These are phyloP conservation scores for Nudaria mundana DNA, from an alignment of 2,888 invertebrate species.

Conservation along the genomic window DNA sequence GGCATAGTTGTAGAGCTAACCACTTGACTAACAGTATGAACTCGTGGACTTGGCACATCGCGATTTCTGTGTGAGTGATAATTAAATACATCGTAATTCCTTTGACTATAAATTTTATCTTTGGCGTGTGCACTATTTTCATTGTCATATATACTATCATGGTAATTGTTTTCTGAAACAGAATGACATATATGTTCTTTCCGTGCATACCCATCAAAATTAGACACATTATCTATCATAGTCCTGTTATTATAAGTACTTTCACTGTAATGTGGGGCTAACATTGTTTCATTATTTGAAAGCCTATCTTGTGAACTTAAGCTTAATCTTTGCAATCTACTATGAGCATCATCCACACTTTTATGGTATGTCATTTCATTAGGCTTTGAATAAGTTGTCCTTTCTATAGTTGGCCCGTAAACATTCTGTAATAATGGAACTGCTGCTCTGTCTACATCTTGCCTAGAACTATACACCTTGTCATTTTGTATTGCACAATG, in stretches of 20 bases:
- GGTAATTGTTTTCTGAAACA: constrained; percentile 60
- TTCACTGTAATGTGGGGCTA: constrained; percentile 61
- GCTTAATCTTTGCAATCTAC: constrained; percentile 66
- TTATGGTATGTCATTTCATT: constrained; percentile 58
- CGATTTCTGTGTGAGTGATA: constrained; percentile 64
- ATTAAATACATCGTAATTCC: constrained; percentile 67
- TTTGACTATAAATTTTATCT: constrained; percentile 68
- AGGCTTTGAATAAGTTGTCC: constrained; percentile 50
- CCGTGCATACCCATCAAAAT: constrained; percentile 61
- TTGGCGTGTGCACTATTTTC: constrained; percentile 63
- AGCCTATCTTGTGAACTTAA: constrained; percentile 65
- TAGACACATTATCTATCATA: constrained; percentile 50
- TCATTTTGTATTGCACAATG: constrained; percentile 57
- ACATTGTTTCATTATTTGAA: constrained; percentile 57
- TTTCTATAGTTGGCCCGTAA: constrained; percentile 55
- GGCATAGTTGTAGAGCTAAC: constrained; percentile 77
- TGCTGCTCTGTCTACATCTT: constrained; percentile 56
- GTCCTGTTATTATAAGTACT: constrained; percentile 51
- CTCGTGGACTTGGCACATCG: constrained; percentile 60
- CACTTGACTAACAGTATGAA: constrained; percentile 72
- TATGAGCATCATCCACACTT: constrained; percentile 58
- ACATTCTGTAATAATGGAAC: constrained; percentile 48
- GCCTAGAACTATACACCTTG: constrained; percentile 56
- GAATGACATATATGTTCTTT: constrained; percentile 63
- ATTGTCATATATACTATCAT: constrained; percentile 61